Evolutionary conservation across 1,140 invertebrate genomes (phyloP).

Genomic region (Apis cerana): DNA sequence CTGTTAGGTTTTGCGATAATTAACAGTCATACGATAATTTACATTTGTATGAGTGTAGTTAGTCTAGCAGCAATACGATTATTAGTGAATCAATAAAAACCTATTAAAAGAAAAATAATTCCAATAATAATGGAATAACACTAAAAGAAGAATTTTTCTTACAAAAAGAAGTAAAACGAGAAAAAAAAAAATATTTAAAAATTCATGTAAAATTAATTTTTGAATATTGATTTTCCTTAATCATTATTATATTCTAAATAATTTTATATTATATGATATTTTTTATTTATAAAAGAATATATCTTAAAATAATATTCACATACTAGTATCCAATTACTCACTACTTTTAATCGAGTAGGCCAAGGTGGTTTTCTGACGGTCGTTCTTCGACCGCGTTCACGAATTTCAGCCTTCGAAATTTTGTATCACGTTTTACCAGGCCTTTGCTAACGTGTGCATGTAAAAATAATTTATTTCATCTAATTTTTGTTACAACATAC

Average conservation of each 20-base stretch:
- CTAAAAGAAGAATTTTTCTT: too few species aligned
- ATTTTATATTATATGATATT: not conserved
- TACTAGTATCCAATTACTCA: conserved; percentile 43
- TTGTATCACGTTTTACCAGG: conserved; percentile 9
- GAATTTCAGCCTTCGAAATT: not conserved
- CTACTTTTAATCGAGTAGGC: conserved; percentile 55
- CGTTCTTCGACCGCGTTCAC: conserved; percentile 40
- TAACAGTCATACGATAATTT: conserved; percentile 20
- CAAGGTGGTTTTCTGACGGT: conserved; percentile 46
- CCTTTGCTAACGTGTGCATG: conserved; percentile 1
- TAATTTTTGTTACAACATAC: not conserved
- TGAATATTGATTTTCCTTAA: too few species aligned
- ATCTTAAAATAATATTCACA: not conserved
- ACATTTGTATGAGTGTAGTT: not conserved
- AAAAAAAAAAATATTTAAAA: not conserved
- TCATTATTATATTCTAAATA: too few species aligned
- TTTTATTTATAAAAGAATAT: too few species aligned
- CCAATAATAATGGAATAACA: not conserved
- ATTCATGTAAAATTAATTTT: too few species aligned
- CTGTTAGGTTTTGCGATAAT: not conserved
- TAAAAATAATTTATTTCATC: conserved; percentile 20
- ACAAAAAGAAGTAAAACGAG: not conserved
- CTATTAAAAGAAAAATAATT: not conserved
- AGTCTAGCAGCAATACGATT: not conserved
- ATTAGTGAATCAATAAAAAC: not conserved